Base-by-base conservation (phyloP, 2,888 invertebrate genomes). In the Myopa tessellatipennis region DNA sequence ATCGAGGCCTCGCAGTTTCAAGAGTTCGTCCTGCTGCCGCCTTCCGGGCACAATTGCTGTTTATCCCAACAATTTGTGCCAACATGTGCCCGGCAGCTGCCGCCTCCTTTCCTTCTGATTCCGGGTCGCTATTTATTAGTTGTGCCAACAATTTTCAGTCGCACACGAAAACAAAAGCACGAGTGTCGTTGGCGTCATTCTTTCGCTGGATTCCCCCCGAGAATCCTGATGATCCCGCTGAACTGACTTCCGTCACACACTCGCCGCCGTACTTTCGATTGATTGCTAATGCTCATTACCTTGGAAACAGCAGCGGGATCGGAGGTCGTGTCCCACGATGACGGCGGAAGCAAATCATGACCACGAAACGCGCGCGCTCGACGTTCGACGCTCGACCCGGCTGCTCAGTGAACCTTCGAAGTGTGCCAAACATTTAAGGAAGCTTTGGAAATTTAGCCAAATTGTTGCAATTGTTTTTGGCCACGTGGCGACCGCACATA, bases 11-110 rank as follows among this genome's bases (percentile, higher is more conserved):
- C n/a, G 14, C 55, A 55, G 55, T 55, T 14, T 12, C 14, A n/a
- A 55, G n/a, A 6, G 50, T 14, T 8, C 8, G 50, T 10, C 50
- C 16, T n/a, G 52, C 10, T 10, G 45, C 45, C 70, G 52, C 14
- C 52, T n/a, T 70, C 18, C 34, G 14, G 79, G 82, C 81, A 81
- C 87, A 87, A 86, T 86, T 85, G 84, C 86, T 87, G 87, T 87
- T 87, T 87, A 87, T 86, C 84, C 87, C 85, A 87, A 87, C 84
- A 86, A 87, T 87, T 87, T 87, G 87, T 84, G 85, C 83, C 81
- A 71, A 74, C 78, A 78, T 71, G 52, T 68, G 79, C 74, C 40
- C 68, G 71, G 58, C 74, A 76, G 34, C 58, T 76, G 69, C 34
- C 38, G 5, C 16, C 61, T 40, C 34, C 50, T 65, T 18, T 14